phyloP scores from a whole-genome alignment of 2,113 vertebrate species.

The Pseudonaja textilis region DNA sequence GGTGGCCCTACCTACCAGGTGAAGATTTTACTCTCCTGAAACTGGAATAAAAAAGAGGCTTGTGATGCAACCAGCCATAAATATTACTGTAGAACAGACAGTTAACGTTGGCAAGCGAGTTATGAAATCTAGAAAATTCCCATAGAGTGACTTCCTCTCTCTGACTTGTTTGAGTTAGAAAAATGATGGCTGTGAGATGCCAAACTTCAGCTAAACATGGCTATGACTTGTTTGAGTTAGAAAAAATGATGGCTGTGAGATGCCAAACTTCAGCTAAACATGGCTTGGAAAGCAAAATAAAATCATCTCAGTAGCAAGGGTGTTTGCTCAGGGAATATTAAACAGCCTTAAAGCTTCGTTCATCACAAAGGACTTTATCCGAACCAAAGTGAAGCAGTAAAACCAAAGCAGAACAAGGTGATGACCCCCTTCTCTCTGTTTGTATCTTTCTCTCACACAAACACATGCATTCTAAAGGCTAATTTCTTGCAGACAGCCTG shows the following conservation, averaged over 20 bases:
- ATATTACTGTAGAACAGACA: neutral
- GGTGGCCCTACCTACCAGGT: neutral
- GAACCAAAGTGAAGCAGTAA: neutral
- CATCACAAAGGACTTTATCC: neutral
- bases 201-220: neutral
- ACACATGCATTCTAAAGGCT: neutral
- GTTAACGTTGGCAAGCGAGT: neutral
- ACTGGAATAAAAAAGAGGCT: neutral
- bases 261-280: neutral
- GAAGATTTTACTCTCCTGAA: neutral
- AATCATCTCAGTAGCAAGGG: neutral
- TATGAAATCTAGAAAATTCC: neutral
- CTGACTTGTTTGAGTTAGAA: neutral
- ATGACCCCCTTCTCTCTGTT: neutral
- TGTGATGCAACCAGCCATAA: neutral
- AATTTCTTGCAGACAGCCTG: neutral
- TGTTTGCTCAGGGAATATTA: neutral
- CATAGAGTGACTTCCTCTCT: neutral
- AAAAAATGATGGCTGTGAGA: neutral
- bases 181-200: neutral
- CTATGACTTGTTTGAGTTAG: neutral
- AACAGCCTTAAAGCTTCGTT: neutral
- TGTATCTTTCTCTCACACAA: neutral
- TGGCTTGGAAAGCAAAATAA: neutral
- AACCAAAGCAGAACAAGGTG: neutral